Evolutionary conservation across 2,888 invertebrate genomes (phyloP).

Genomic region (Phrixothrix hirtus): DNA sequence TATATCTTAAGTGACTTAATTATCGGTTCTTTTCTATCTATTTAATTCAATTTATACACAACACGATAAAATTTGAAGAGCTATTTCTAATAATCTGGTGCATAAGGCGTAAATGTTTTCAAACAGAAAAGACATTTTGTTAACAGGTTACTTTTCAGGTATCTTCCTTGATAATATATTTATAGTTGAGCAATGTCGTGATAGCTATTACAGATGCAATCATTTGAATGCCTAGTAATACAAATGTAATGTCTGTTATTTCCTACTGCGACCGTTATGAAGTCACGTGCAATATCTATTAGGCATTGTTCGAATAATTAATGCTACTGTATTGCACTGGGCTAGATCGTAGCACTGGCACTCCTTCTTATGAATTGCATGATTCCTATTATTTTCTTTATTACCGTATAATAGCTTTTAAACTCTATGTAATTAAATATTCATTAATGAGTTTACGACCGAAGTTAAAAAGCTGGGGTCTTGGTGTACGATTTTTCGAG

Average conservation of each 20-base stretch:
- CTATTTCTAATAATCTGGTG: too few species aligned
- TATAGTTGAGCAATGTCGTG: constrained; percentile 19
- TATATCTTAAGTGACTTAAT: too few species aligned
- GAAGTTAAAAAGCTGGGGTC: too few species aligned
- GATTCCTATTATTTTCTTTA: constrained; percentile 25
- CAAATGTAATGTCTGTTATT: constrained; percentile 34
- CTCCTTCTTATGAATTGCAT: constrained; percentile 20
- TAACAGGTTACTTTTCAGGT: constrained; percentile 14
- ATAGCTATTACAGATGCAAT: constrained; percentile 30
- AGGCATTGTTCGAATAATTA: constrained; percentile 36
- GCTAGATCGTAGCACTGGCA: constrained; percentile 19
- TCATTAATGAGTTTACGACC: too few species aligned
- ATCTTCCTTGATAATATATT: constrained; percentile 19
- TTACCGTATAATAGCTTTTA: too few species aligned
- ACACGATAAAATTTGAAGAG: neutral
- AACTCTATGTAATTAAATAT: too few species aligned
- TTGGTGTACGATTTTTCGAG: too few species aligned
- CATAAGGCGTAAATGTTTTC: too few species aligned
- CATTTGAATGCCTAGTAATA: constrained; percentile 35
- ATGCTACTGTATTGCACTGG: constrained; percentile 30
- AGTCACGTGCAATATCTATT: constrained; percentile 40
- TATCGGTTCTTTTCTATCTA: too few species aligned
- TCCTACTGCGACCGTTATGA: constrained; percentile 34
- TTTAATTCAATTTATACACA: neutral
- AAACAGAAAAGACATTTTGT: constrained; percentile 9